These are phyloP conservation scores for Anhinga anhinga DNA, from an alignment of 2,113 vertebrate genomes.

Conservation along the genomic window DNA sequence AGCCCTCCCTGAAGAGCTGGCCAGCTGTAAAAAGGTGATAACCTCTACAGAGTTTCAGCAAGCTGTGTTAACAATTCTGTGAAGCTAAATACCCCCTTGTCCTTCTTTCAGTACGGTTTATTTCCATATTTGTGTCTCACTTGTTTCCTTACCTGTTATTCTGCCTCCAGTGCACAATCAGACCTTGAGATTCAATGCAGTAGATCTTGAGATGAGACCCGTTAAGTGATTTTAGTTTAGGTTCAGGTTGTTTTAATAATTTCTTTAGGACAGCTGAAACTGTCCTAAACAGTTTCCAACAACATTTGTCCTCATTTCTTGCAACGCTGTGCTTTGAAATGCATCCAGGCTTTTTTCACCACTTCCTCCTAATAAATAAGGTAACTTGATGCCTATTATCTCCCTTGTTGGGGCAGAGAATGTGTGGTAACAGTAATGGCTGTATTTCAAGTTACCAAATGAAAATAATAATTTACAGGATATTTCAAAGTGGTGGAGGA, in stretches of 20 bases:
- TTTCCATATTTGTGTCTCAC: neutral
- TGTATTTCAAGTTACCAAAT: neutral
- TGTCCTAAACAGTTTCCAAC: neutral
- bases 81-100: neutral
- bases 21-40: neutral
- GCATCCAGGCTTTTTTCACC: neutral
- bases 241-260: neutral
- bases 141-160: neutral
- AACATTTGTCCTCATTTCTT: neutral
- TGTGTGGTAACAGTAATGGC: neutral
- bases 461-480: neutral
- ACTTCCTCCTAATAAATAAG: neutral
- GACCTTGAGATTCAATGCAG: too few relatives aligned
- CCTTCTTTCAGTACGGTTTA: neutral
- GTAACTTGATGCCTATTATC: neutral
- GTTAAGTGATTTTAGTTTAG: neutral
- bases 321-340: neutral
- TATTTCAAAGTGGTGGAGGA: neutral
- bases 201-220: neutral
- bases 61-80: neutral
- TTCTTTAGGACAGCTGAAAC: neutral
- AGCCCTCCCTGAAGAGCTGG: neutral
- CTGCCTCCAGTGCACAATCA: neutral
- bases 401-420: neutral
- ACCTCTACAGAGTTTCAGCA: neutral